These are phyloP conservation scores for Mystacides longicornis DNA, from an alignment of 2,888 invertebrate genomes.

Conservation along the genomic window DNA sequence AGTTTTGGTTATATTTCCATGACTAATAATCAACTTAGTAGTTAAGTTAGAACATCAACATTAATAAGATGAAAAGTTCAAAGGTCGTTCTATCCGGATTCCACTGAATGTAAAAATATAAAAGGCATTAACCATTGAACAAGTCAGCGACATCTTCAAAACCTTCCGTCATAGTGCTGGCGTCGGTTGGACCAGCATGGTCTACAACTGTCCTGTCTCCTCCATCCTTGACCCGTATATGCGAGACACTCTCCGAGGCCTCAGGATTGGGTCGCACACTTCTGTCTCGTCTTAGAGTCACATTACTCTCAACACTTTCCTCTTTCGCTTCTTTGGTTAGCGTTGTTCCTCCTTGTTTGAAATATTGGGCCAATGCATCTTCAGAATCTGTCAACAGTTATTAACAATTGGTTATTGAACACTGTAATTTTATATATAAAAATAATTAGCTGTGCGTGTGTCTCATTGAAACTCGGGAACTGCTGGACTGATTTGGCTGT, in stretches of 20 bases:
- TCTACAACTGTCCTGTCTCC: neutral
- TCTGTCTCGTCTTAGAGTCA: neutral
- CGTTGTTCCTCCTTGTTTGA: constrained; percentile 13
- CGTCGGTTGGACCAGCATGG: neutral
- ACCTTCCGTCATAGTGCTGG: constrained; percentile 16
- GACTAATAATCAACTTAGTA: too few relatives aligned
- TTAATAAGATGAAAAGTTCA: too few relatives aligned
- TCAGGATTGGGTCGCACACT: neutral
- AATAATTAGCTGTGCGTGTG: too few relatives aligned
- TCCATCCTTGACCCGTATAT: neutral
- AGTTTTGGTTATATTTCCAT: too few relatives aligned
- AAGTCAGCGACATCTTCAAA: constrained; percentile 12
- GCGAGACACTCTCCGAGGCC: neutral
- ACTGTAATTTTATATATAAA: too few relatives aligned
- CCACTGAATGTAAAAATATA: too few relatives aligned
- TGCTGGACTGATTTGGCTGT: too few relatives aligned
- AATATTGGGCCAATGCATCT: constrained; percentile 17
- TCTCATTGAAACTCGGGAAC: too few relatives aligned
- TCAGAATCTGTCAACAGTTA: constrained; percentile 12
- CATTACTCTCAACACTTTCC: neutral
- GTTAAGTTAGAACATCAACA: too few relatives aligned
- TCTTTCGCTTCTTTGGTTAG: constrained; percentile 1
- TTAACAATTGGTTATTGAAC: neutral
- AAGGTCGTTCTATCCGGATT: too few relatives aligned
- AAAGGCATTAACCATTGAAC: constrained; percentile 1